These are phyloP conservation scores for Rhinogobius similis DNA, from an alignment of 2,113 vertebrate genomes.

Conservation along the genomic window DNA sequence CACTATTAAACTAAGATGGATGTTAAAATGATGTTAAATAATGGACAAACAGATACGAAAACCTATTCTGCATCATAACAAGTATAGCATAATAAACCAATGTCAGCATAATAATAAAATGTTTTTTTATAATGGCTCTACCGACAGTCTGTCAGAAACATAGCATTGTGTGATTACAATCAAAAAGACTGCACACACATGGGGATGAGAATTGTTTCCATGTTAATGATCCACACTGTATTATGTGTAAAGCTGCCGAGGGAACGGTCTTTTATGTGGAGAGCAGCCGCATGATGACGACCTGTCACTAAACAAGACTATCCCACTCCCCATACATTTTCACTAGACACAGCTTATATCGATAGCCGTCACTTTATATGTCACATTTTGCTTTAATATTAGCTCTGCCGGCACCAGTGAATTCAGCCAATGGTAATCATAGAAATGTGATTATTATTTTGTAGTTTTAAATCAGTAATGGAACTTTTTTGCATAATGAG, in stretches of 20 bases:
- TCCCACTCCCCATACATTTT: background rate
- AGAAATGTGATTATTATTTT: background rate
- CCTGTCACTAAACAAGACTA: constrained; percentile 5
- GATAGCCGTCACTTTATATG: background rate
- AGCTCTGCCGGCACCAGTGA: background rate
- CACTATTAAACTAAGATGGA: background rate
- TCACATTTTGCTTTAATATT: background rate
- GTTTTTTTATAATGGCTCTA: background rate
- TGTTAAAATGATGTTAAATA: background rate
- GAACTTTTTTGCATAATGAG: background rate
- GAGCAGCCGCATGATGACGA: constrained; percentile 1
- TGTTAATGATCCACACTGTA: constrained; percentile 18
- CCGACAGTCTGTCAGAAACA: background rate
- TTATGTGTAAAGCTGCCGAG: background rate
- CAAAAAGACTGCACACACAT: constrained; percentile 9
- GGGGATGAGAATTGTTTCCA: background rate
- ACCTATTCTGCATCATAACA: background rate
- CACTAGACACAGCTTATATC: background rate
- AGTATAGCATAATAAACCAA: background rate
- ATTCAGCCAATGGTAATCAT: background rate
- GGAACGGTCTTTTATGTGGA: background rate
- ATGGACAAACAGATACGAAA: no score
- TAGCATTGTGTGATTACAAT: constrained; percentile 1
- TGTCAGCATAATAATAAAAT: constrained; percentile 1
- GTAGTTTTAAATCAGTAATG: background rate